Base-by-base conservation (phyloP, 1,140 invertebrate genomes). In the Copidosoma floridanum region DNA sequence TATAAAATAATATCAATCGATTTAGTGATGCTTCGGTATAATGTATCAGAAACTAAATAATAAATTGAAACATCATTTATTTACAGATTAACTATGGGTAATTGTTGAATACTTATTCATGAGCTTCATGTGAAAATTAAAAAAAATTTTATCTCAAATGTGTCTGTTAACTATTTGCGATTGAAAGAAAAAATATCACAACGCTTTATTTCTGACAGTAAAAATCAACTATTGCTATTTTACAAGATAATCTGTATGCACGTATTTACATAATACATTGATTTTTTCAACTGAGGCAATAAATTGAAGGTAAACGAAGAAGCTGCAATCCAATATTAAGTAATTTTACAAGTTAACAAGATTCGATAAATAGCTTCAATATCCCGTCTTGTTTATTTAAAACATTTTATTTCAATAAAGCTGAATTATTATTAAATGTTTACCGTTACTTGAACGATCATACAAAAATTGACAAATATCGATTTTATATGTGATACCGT, bases 391-490 rank as follows among this genome's bases (percentile, higher is more conserved):
- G 18, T 44, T 53, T 3, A 51, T 44, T 46, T 44, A 26, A 47
- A 53, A 38, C 14, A 2, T 27, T 53, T 38, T 24, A 21, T 52
- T 10, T 29, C n/a, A 18, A 46, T 29, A 3, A 60, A 43, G 41
- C 27, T 60, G 53, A 54, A 16, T 53, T 47, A 60, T 53, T 60
- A 53, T 52, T 46, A 44, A 29, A 52, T 59, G 32, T 59, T 35
- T 60, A 54, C 38, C 37, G 47, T 54, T 7, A 26, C 29, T 16
- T 47, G 38, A 57, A 60, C 51, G 43, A 29, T 54, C 35, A 47
- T 60, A 53, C 35, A 54, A 60, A 60, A 60, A 60, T 47, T 60
- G 51, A 60, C 57, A 60, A 60, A 51, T 48, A 54, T 54, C 12
- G 16, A 12, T 35, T 35, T 44, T 29, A 14, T 21, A 35, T 35